These are phyloP conservation scores for Apotomis betuletana DNA, from an alignment of 2,888 invertebrate species.

Conservation along the genomic window DNA sequence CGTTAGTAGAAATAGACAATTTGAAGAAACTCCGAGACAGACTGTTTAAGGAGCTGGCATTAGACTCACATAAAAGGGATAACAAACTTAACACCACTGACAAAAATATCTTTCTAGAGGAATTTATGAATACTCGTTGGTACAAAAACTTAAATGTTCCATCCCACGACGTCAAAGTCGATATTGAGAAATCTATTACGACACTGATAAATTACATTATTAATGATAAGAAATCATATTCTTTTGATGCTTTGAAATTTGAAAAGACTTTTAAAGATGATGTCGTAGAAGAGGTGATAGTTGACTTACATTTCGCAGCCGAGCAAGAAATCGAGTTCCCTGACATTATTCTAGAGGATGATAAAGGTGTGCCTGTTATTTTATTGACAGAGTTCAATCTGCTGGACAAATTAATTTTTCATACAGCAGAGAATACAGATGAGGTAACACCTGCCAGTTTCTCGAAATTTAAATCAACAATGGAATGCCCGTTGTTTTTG, in stretches of 20 bases:
- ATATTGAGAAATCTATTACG: conserved; percentile 55
- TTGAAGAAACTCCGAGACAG: conserved; percentile 50
- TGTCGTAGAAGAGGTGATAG: conserved; percentile 50
- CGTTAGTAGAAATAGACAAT: conserved; percentile 53
- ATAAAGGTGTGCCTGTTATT: conserved; percentile 60
- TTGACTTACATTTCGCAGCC: conserved; percentile 50
- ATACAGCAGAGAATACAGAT: conserved; percentile 35
- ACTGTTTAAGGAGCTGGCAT: conserved; percentile 47
- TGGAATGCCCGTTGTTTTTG: conserved; percentile 58
- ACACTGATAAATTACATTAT: conserved; percentile 60
- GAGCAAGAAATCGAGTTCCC: conserved; percentile 60
- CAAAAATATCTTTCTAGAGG: conserved; percentile 46
- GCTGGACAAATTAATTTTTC: conserved; percentile 56
- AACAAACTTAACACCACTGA: conserved; percentile 48
- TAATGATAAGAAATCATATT: conserved; percentile 55
- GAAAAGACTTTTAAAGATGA: conserved; percentile 46
- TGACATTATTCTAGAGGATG: conserved; percentile 57
- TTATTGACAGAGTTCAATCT: conserved; percentile 52
- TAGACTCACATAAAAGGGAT: conserved; percentile 12
- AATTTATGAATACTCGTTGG: conserved; percentile 50
- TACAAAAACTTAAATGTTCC: conserved; percentile 47
- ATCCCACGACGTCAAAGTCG: conserved; percentile 44
- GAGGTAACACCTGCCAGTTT: conserved; percentile 51
- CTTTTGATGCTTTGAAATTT: conserved; percentile 57
- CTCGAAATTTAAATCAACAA: conserved; percentile 53